Evolutionary conservation across 2,797 vertebrate species (phyloP).

Genomic region (Pampus argenteus): DNA sequence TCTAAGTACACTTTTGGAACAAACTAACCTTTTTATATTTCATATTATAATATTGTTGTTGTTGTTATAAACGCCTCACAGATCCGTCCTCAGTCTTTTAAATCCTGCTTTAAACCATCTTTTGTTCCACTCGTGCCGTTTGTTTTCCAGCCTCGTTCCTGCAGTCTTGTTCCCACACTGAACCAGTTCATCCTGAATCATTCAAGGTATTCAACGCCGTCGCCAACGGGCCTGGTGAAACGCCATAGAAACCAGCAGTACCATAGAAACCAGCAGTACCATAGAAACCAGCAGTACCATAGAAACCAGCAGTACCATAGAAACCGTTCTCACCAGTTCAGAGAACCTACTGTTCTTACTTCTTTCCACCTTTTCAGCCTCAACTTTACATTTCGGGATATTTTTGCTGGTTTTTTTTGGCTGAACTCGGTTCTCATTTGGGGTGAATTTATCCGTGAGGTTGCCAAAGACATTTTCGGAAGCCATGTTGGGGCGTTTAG

Average conservation of each 20-base stretch:
- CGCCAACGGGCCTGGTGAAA: slow-evolving; percentile 37
- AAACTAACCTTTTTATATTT: too few relatives aligned
- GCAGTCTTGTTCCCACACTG: neutral
- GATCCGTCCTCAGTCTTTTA: too few relatives aligned
- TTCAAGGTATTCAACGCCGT: slow-evolving; percentile 36
- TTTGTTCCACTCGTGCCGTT: neutral
- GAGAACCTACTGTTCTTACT: slow-evolving; percentile 28
- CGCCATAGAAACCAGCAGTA: slow-evolving; percentile 58
- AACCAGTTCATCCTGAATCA: slow-evolving; percentile 26
- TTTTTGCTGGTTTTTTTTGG: too few relatives aligned
- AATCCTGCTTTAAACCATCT: neutral
- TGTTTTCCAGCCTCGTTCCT: neutral
- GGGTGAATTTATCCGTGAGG: neutral
- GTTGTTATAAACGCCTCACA: too few relatives aligned
- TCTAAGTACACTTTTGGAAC: too few relatives aligned
- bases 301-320: slow-evolving; percentile 63
- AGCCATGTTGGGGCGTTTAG: slow-evolving; percentile 57
- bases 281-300: slow-evolving; percentile 74
- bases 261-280: slow-evolving; percentile 71
- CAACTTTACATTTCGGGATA: rapidly evolving
- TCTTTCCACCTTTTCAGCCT: neutral
- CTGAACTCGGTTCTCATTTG: rapidly evolving
- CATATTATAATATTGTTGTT: too few relatives aligned
- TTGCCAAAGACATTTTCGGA: slow-evolving; percentile 6
- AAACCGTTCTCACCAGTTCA: slow-evolving; percentile 65